Percentiles rank a stretch among this genome's conserved stretches.
Conservation (phyloP, 2,113 vertebrate genomes). For the Asarcornis scutulata region DNA sequence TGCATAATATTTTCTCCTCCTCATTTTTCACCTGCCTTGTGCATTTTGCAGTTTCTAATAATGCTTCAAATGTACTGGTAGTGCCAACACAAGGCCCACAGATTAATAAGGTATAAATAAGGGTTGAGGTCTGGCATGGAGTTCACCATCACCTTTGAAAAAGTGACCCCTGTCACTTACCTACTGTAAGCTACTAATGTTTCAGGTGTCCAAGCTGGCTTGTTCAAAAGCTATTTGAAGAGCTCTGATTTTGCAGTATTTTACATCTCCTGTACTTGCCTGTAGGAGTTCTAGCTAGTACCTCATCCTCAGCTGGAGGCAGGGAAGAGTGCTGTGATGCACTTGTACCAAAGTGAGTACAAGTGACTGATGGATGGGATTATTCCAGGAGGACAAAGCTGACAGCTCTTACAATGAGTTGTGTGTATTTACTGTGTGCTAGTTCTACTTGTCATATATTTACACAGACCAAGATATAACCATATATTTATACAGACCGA, state of each 20-base stretch:
- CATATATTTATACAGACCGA: background rate
- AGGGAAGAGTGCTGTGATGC: background rate
- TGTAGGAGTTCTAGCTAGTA: background rate
- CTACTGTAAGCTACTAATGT: background rate
- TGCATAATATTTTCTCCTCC: background rate
- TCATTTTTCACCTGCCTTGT: background rate
- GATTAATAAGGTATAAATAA: background rate
- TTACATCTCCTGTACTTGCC: background rate
- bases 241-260: fast-evolving
- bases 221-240: background rate
- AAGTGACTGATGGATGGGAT: background rate
- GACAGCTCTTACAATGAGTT: background rate
- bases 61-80: background rate
- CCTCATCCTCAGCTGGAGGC: background rate
- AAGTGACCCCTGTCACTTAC: background rate
- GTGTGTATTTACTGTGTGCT: background rate
- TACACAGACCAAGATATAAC: background rate
- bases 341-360: fast-evolving
- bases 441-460: background rate
- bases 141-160: background rate
- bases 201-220: background rate
- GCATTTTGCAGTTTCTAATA: background rate
- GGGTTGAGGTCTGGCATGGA: background rate
- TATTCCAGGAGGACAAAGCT: background rate
- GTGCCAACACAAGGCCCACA: background rate